Conservation (phyloP, 2,797 vertebrate species). For the Heliangelus exortis region DNA sequence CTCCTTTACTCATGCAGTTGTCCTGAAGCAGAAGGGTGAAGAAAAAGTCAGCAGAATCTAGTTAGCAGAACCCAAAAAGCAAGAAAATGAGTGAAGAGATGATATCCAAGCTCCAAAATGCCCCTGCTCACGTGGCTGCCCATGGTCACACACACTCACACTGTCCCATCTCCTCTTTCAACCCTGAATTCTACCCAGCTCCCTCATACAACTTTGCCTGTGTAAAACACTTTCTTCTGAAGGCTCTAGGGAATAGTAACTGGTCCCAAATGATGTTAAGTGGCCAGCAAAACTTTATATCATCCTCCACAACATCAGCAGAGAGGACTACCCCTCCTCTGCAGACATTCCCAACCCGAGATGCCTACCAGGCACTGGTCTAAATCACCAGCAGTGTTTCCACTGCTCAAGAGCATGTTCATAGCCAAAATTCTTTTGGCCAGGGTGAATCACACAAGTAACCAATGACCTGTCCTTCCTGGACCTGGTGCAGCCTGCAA, state of each 20-base stretch:
- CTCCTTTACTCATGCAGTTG: neutral
- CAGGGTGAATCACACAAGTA: neutral
- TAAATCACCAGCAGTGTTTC: neutral
- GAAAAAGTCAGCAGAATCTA: neutral
- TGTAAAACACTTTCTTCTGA: neutral
- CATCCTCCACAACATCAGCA: neutral
- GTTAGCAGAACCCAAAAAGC: neutral
- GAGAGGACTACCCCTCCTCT: neutral
- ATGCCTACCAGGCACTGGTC: neutral
- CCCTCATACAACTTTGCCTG: neutral
- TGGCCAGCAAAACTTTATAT: rapidly evolving
- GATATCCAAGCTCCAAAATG: neutral
- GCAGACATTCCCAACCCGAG: neutral
- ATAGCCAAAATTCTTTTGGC: neutral
- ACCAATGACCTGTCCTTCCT: neutral
- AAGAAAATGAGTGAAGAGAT: neutral
- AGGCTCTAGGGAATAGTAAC: neutral
- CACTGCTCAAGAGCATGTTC: neutral
- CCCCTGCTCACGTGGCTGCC: neutral
- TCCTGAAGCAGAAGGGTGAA: neutral
- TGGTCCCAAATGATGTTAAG: rapidly evolving
- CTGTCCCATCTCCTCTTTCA: neutral
- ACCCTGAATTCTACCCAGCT: neutral
- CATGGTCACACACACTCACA: neutral
- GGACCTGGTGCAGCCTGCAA: neutral